Evolutionary conservation across 1,140 invertebrate species (phyloP), one percentile per base, ranked within the genome.

Genomic region (Drosophila orena): DNA sequence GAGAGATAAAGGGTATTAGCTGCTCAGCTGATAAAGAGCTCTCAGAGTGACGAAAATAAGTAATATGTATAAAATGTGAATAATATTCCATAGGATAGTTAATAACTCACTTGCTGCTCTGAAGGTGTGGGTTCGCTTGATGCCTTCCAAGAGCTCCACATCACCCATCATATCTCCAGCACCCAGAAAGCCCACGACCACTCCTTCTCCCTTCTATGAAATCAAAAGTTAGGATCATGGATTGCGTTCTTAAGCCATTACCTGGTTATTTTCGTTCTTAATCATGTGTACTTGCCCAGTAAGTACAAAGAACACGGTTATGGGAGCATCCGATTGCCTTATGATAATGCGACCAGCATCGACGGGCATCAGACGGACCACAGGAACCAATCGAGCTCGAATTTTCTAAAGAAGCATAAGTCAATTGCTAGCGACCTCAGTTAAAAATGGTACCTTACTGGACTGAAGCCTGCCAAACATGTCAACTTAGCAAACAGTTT

Each of bases 121-220:
- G 2, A 56, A 84, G 10, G 65, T 62, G 22, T 68, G 42, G 17
- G 7, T 35, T 44, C 81, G 66, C 1, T 0, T 2, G 37, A 38
- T 15, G 0, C 56, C 50, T 24, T 84, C 76, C n/a, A 64, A 17
- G 7, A 79, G 34, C 17, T 44, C 81, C 30, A 68, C 57, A 30
- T 75, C 57, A 3, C 80, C 81, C 37, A 84, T 72, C 30, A 68
- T 50, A 20, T 84, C 81, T n/a, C 80, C 80, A 8, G 81, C 71
- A 38, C 80, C 80, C 10, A 71, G 76, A 24, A 72, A 24, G 0
- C 50, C 44, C 34, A 74, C 38, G 0, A 46, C 20, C n/a, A 54
- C 3, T 0, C 43, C 43, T 15, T 44, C n/a, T 2, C 14, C 8
- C 12, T 71, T 15, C 34, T 44, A n/a, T 0, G 12, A 35, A 2